Percentiles rank a stretch among this genome's conserved stretches.
phyloP scores from a whole-genome alignment of 2,113 vertebrate genomes.

The Nycticryphes semicollaris region DNA sequence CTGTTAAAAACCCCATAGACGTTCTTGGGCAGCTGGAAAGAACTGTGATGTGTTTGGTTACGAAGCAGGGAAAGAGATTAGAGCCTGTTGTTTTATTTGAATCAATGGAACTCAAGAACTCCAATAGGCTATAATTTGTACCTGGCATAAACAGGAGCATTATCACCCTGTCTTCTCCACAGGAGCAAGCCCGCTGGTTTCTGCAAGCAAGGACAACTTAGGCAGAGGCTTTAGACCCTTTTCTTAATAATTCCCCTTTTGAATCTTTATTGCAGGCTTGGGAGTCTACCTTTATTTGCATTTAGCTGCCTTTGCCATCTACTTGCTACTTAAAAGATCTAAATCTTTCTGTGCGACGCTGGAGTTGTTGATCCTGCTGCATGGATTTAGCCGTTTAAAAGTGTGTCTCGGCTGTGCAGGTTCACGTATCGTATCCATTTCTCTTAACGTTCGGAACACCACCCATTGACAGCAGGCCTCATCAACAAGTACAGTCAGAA shows the following conservation, averaged over 20 bases:
- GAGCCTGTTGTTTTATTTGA: not conserved
- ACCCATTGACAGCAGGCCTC: constrained; percentile 54
- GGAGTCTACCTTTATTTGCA: not conserved
- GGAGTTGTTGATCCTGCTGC: constrained; percentile 1
- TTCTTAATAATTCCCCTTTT: not conserved
- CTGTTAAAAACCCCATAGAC: not conserved
- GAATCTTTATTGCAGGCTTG: not conserved
- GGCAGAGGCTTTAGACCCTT: not conserved
- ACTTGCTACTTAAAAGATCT: not conserved
- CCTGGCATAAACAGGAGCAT: not conserved
- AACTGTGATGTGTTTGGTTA: not conserved
- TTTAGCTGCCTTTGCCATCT: not conserved
- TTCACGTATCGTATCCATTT: not conserved
- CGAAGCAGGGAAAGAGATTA: not conserved
- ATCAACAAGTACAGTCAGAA: constrained; percentile 65
- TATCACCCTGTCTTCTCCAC: not conserved
- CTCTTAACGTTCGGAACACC: not conserved
- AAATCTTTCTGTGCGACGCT: not conserved
- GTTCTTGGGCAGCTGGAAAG: not conserved
- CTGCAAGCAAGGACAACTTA: not conserved
- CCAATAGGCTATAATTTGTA: not conserved
- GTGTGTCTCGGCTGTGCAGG: not conserved
- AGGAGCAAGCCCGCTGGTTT: not conserved
- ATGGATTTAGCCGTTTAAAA: not conserved
- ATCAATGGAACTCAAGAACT: not conserved